Conservation (phyloP, 2,888 invertebrate genomes). For the Hyppa rectilinea region DNA sequence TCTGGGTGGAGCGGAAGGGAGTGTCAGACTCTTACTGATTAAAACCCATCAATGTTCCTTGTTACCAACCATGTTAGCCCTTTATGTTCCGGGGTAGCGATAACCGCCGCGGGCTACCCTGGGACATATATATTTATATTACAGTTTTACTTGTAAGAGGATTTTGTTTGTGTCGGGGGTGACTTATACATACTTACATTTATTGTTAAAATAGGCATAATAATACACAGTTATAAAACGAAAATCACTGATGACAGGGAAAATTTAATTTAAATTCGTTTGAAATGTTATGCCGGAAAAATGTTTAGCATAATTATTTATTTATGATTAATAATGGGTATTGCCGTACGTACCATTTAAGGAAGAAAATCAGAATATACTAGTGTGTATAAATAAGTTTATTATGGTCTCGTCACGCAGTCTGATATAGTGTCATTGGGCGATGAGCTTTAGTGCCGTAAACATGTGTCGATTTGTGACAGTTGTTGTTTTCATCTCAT, state of each 20-base stretch:
- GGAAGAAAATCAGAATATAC: conserved; percentile 37
- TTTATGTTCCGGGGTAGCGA: too few relatives aligned
- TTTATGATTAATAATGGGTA: conserved; percentile 35
- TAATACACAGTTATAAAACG: not conserved
- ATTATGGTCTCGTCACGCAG: not conserved
- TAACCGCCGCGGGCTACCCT: too few relatives aligned
- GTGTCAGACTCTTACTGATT: too few relatives aligned
- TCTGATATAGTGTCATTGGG: conserved; percentile 14
- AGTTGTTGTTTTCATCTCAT: conserved; percentile 6
- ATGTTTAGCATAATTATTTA: not conserved
- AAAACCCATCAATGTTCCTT: too few relatives aligned
- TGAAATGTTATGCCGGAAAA: conserved; percentile 22
- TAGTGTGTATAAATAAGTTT: conserved; percentile 9
- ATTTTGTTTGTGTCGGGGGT: too few relatives aligned
- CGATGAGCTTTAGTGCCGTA: conserved; percentile 9
- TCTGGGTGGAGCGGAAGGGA: too few relatives aligned
- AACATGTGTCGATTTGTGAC: conserved; percentile 44
- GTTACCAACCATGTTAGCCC: too few relatives aligned
- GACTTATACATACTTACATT: too few relatives aligned
- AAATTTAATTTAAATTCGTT: not conserved
- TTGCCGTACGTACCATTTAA: conserved; percentile 22
- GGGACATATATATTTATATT: too few relatives aligned
- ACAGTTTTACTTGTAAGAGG: too few relatives aligned
- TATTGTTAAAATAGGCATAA: too few relatives aligned
- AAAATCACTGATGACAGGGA: not conserved